These are phyloP conservation scores for Gryllus longicercus DNA, from an alignment of 2,888 invertebrate genomes.

Conservation along the genomic window DNA sequence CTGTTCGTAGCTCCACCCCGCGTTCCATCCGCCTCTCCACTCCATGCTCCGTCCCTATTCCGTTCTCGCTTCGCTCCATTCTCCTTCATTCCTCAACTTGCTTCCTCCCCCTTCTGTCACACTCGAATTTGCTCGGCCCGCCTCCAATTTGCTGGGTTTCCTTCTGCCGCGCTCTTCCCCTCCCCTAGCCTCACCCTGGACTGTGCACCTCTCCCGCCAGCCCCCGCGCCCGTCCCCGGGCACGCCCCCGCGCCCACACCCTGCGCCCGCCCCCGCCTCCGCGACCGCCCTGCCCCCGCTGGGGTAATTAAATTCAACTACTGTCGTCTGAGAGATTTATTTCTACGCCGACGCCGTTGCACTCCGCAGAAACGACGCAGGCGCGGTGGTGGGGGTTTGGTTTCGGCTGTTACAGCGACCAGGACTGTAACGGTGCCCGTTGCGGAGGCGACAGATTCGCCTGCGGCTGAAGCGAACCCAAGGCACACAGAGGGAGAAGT, in stretches of 20 bases:
- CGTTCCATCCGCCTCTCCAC: not conserved
- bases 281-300: not conserved
- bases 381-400: not conserved
- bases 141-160: not conserved
- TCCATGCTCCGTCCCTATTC: not conserved
- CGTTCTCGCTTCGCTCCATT: not conserved
- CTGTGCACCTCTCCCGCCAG: not conserved
- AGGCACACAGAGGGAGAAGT: too few species aligned
- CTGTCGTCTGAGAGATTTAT: conserved; percentile 17
- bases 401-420: too few species aligned
- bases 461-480: too few species aligned
- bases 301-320: conserved; percentile 4
- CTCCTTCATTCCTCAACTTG: not conserved
- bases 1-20: not conserved
- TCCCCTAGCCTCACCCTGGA: not conserved
- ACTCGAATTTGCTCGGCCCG: not conserved
- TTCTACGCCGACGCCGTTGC: not conserved
- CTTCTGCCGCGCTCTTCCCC: not conserved
- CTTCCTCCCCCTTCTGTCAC: not conserved
- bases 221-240: not conserved
- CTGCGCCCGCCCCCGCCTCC: not conserved
- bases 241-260: not conserved
- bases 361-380: not conserved
- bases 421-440: too few species aligned
- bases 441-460: too few species aligned